These are phyloP conservation scores for Gandaritis pyraliata DNA, from an alignment of 2,888 invertebrate species.

Conservation along the genomic window DNA sequence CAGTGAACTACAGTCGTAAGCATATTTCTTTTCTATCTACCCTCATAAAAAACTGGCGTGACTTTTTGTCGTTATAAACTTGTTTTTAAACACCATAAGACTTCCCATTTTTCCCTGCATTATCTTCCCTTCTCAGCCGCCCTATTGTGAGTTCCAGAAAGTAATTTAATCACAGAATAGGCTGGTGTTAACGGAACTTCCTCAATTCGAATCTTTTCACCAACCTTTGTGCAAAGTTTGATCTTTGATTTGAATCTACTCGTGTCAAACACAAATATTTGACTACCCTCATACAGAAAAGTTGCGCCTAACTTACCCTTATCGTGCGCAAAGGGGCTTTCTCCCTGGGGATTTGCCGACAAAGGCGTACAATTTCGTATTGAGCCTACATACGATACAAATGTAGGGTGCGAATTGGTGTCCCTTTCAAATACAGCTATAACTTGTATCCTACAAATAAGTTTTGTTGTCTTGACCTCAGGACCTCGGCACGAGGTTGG, in stretches of 20 bases:
- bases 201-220: conserved; percentile 14
- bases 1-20: too few species aligned
- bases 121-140: conserved; percentile 3
- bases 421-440: conserved; percentile 32
- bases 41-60: too few species aligned
- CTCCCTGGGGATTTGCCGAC: conserved; percentile 38
- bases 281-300: conserved; percentile 35
- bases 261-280: conserved; percentile 34
- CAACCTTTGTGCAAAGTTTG: conserved; percentile 21
- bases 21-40: too few species aligned
- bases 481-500: conserved; percentile 15
- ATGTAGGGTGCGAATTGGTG: conserved; percentile 38
- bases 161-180: conserved; percentile 10
- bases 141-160: conserved; percentile 2
- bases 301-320: conserved; percentile 36
- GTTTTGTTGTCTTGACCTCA: conserved; percentile 36
- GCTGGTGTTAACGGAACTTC: conserved; percentile 7
- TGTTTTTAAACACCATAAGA: too few species aligned
- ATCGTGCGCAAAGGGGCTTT: conserved; percentile 36
- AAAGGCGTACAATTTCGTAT: conserved; percentile 40
- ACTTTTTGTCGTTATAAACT: too few species aligned
- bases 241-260: conserved; percentile 32
- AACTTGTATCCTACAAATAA: conserved; percentile 35
- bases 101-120: not conserved
- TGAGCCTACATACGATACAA: conserved; percentile 40